Evolutionary conservation across 2,113 vertebrate species (phyloP), one percentile per base, ranked within the genome.

Genomic region (Larimichthys crocea): DNA sequence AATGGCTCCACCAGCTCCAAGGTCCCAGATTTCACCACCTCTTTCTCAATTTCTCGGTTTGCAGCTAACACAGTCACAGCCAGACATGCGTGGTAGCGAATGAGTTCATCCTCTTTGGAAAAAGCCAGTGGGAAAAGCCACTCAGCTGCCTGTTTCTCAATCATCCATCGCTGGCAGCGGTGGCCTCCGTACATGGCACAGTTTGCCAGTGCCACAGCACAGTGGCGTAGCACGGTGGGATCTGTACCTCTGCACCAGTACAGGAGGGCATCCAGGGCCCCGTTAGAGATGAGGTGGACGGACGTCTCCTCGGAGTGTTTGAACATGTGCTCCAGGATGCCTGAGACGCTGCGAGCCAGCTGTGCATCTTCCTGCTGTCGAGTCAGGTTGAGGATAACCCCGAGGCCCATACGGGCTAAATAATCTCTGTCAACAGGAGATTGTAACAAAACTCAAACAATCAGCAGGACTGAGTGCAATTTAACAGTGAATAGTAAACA

Each of bases 261-360:
- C 20, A 99, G 96, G 77, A 99, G 92, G 0, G 96, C 91, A 3
- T 99, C 98, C 86, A 99, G 92, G 49, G 97, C 98, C 0, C 98
- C 98, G 0, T 97, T 95, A 0, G 92, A 88, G 90, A 99, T 98
- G 53, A 99, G 96, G 86, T 96, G 95, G 61, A 91, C 91, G 3
- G 97, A 98, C 1, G 98, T 99, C 93, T 98, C 97, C 93, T 99
- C 98, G 0, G 96, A 96, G 95, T 99, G 98, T 76, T 99, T 99
- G 96, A 99, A 99, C 98, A 99, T 99, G 94, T 99, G 98, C 92
- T 99, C 98, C 89, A 99, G 92, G 94, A 99, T 98, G 3, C 98
- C 98, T 0, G 98, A 96, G 35, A 97, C 65, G 0, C 97, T 97
- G 56, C 92, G 95, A 0, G 97, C 97, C 90, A 99, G 92, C 89